phyloP scores from a whole-genome alignment of 2,888 invertebrate genomes.

The Acanthacorydalis orientalis region DNA sequence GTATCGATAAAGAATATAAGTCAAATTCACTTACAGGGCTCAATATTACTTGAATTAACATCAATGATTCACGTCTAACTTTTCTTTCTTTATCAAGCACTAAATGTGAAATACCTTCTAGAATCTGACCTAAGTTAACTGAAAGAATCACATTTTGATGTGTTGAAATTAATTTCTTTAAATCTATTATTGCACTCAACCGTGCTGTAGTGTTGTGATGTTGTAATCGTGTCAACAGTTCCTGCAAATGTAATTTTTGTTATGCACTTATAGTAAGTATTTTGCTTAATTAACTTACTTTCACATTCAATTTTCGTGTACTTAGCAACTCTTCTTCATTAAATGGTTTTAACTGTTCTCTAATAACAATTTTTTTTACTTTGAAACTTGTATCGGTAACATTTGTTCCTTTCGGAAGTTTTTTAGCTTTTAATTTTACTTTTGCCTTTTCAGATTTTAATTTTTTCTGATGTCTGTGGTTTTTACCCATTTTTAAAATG shows the following conservation, averaged over 20 bases:
- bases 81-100: slow-evolving; percentile 54
- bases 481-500: slow-evolving; percentile 31
- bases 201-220: slow-evolving; percentile 59
- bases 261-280: slow-evolving; percentile 1
- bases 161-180: slow-evolving; percentile 36
- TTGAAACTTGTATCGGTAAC: slow-evolving; percentile 80
- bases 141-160: slow-evolving; percentile 29
- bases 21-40: slow-evolving; percentile 19
- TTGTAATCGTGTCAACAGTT: slow-evolving; percentile 48
- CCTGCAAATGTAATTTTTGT: slow-evolving; percentile 25
- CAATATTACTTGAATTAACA: slow-evolving; percentile 31
- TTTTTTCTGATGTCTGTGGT: slow-evolving; percentile 50
- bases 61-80: slow-evolving; percentile 37
- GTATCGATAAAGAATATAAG: not conserved
- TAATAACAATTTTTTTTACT: slow-evolving; percentile 70
- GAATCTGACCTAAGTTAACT: slow-evolving; percentile 44
- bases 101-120: slow-evolving; percentile 50
- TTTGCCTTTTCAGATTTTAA: slow-evolving; percentile 75
- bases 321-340: slow-evolving; percentile 41
- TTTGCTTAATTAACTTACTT: slow-evolving; percentile 26
- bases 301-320: slow-evolving; percentile 47
- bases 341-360: slow-evolving; percentile 48
- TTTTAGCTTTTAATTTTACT: slow-evolving; percentile 70
- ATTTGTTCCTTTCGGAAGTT: slow-evolving; percentile 74
- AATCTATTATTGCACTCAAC: slow-evolving; percentile 42